Conservation (phyloP, 2,888 invertebrate species). For the Unio pictorum region DNA sequence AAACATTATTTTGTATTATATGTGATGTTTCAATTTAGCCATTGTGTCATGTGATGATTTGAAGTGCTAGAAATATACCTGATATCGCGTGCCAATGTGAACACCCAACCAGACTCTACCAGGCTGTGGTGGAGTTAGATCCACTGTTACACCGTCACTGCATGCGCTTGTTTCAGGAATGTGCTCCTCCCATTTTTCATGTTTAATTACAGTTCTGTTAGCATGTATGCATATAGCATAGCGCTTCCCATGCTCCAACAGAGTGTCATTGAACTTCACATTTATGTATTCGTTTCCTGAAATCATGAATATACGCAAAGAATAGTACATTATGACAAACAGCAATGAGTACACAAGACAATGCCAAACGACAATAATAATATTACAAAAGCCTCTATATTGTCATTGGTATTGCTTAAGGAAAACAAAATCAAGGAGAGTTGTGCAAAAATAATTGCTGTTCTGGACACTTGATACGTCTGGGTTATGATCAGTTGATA, state of each 20-base stretch:
- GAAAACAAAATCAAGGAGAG: too few species aligned
- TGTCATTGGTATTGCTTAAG: too few species aligned
- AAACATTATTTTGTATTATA: too few species aligned
- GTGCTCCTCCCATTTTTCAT: constrained; percentile 9
- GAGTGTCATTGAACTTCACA: constrained; percentile 4
- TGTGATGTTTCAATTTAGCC: too few species aligned
- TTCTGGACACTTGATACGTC: too few species aligned
- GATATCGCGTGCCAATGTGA: constrained; percentile 3
- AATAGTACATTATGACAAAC: too few species aligned
- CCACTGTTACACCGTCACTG: constrained; percentile 17
- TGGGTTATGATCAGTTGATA: too few species aligned
- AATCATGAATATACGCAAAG: not conserved
- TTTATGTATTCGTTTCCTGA: constrained; percentile 13
- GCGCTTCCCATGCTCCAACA: constrained; percentile 12
- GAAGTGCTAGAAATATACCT: constrained; percentile 4
- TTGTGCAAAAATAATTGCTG: too few species aligned
- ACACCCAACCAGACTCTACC: constrained; percentile 15
- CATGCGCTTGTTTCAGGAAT: constrained; percentile 6
- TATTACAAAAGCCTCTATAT: too few species aligned
- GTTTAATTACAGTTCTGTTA: not conserved
- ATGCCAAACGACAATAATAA: too few species aligned
- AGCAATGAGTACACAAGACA: too few species aligned
- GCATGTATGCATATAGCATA: constrained; percentile 16
- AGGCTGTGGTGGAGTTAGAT: constrained; percentile 10
- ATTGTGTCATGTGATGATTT: not conserved